A percentile compares a stretch with the other conserved stretches of the same genome.
phyloP scores from a whole-genome alignment of 1,140 invertebrate species.

The Platorchestia sp. region DNA sequence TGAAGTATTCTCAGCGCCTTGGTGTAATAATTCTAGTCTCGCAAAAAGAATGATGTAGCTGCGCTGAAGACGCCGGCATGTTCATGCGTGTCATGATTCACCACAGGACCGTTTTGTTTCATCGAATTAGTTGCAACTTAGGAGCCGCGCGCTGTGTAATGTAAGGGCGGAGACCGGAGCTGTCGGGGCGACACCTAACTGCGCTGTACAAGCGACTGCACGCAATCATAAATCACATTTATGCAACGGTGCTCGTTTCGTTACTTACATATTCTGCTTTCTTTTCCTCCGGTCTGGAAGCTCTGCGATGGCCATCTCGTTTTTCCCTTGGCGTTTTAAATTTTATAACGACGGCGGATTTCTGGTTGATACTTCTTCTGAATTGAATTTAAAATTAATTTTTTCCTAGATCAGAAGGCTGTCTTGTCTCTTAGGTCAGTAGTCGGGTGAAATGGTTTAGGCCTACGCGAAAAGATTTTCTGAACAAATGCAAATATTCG shows the following conservation, averaged over 20 bases:
- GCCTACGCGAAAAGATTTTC: too few relatives aligned
- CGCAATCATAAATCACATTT: neutral
- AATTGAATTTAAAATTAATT: neutral
- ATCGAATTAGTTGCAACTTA: constrained; percentile 11
- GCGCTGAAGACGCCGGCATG: neutral
- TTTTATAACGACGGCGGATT: neutral
- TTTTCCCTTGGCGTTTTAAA: neutral
- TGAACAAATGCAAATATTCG: too few relatives aligned
- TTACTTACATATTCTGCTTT: neutral
- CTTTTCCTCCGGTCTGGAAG: neutral
- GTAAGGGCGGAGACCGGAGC: constrained; percentile 20
- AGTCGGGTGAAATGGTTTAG: too few relatives aligned
- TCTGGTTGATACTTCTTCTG: neutral
- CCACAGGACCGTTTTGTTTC: constrained; percentile 32
- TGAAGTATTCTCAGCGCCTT: neutral
- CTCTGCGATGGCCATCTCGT: neutral
- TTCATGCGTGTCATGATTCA: neutral
- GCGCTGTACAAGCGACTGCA: neutral
- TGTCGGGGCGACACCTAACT: neutral
- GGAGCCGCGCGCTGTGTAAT: constrained; percentile 9
- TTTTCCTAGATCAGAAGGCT: too few relatives aligned
- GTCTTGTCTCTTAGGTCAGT: too few relatives aligned
- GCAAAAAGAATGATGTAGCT: neutral
- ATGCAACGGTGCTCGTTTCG: neutral
- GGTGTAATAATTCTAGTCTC: neutral